Percentiles rank a stretch among this genome's conserved stretches.
Conservation (phyloP, 2,888 invertebrate genomes). For the Stegophylla sp. region DNA sequence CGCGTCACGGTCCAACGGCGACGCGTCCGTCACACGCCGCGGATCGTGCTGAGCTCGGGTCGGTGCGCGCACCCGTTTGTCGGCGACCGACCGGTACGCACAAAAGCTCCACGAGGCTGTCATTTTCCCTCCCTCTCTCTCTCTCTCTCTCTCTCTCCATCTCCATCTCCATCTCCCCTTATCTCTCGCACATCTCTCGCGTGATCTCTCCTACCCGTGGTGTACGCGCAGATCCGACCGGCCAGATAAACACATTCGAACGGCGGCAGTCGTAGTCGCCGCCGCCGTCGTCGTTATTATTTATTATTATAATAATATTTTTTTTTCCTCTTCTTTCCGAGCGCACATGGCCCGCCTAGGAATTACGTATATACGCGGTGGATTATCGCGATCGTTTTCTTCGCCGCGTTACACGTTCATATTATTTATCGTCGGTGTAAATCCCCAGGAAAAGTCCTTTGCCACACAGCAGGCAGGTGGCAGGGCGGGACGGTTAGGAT, state of each 20-base stretch:
- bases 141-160: slow-evolving; percentile 16
- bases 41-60: slow-evolving; percentile 29
- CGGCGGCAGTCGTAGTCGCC: slow-evolving; percentile 57
- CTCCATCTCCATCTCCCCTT: neutral
- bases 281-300: neutral
- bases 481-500: no score
- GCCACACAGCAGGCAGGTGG: neutral
- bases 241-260: slow-evolving; percentile 52
- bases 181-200: slow-evolving; percentile 48
- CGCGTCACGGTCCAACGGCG: slow-evolving; percentile 41
- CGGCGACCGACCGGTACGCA: slow-evolving; percentile 38
- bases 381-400: neutral
- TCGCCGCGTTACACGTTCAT: neutral
- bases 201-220: slow-evolving; percentile 47
- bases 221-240: slow-evolving; percentile 27
- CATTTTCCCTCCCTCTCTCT: slow-evolving; percentile 12
- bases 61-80: slow-evolving; percentile 36
- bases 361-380: neutral
- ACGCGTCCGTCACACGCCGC: slow-evolving; percentile 39
- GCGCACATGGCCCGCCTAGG: neutral
- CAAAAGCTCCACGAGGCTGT: slow-evolving; percentile 30
- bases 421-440: neutral
- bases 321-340: neutral
- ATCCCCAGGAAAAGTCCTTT: neutral
- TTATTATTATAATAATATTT: no score